Evolutionary conservation across 2,113 vertebrate species (phyloP).

Genomic region (Chinchilla lanigera): DNA sequence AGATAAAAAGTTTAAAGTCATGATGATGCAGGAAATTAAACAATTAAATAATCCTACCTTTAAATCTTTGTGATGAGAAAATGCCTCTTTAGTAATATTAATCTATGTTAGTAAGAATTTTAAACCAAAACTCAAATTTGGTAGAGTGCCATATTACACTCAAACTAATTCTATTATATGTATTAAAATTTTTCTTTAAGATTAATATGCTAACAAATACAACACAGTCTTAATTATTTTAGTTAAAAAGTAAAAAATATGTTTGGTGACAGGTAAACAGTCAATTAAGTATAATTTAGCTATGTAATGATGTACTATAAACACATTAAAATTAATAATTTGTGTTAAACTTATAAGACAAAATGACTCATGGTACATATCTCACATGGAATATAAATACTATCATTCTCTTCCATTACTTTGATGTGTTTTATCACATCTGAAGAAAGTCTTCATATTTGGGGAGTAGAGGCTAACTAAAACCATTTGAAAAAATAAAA

Average conservation of each 20-base stretch:
- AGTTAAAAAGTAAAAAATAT: neutral
- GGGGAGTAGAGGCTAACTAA: neutral
- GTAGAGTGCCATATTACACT: neutral
- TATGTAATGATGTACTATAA: neutral
- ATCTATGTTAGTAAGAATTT: neutral
- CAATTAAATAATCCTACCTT: neutral
- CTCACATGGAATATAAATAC: neutral
- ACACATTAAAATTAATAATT: slow-evolving; percentile 23
- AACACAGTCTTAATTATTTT: neutral
- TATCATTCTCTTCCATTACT: neutral
- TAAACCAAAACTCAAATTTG: neutral
- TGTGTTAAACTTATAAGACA: neutral
- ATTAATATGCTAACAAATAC: neutral
- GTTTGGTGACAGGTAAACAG: neutral
- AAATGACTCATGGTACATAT: neutral
- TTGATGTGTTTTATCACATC: neutral
- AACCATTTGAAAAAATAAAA: neutral
- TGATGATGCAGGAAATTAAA: neutral
- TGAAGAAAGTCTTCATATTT: neutral
- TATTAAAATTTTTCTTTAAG: neutral
- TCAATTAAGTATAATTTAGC: neutral
- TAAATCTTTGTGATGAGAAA: neutral
- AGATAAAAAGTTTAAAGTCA: neutral
- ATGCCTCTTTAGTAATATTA: neutral
- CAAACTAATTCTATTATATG: neutral